These are phyloP conservation scores for Xiphophorus birchmanni DNA, from an alignment of 2,797 vertebrate genomes.

Conservation along the genomic window DNA sequence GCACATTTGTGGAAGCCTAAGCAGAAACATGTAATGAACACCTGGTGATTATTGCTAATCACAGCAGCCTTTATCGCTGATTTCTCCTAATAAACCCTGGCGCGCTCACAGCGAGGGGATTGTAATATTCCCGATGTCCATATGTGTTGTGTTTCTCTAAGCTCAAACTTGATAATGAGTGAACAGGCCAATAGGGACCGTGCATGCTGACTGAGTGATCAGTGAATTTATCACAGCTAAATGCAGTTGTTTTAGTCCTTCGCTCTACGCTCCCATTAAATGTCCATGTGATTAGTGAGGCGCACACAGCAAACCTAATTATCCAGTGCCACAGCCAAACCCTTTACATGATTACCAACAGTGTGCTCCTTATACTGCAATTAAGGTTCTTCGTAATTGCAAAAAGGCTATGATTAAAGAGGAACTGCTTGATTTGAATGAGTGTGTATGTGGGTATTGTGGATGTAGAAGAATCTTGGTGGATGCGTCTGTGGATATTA, in stretches of 20 bases:
- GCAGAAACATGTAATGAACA: background rate
- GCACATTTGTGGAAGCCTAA: background rate
- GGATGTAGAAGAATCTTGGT: slow-evolving; percentile 18
- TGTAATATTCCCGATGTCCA: slow-evolving; percentile 7
- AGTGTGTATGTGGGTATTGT: slow-evolving; percentile 13
- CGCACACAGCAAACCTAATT: slow-evolving; percentile 82
- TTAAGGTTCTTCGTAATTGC: slow-evolving; percentile 80
- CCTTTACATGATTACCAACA: slow-evolving; percentile 80
- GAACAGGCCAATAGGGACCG: slow-evolving; percentile 18
- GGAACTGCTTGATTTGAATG: slow-evolving; percentile 36
- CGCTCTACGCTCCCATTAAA: slow-evolving; percentile 78
- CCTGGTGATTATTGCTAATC: slow-evolving; percentile 3
- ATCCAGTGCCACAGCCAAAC: slow-evolving; percentile 75
- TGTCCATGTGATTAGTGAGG: slow-evolving; percentile 83
- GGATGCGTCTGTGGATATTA: slow-evolving; percentile 5
- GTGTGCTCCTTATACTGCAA: slow-evolving; percentile 83
- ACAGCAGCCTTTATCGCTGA: slow-evolving; percentile 9
- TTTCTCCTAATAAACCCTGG: slow-evolving; percentile 6
- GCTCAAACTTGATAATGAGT: slow-evolving; percentile 36
- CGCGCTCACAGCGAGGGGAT: slow-evolving; percentile 6
- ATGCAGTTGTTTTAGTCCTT: slow-evolving; percentile 77
- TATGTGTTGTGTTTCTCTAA: slow-evolving; percentile 15
- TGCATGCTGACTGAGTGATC: slow-evolving; percentile 65
- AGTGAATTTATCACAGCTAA: slow-evolving; percentile 63
- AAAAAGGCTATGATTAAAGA: slow-evolving; percentile 68